A percentile compares a stretch with the other conserved stretches of the same genome.
Evolutionary conservation across 2,797 vertebrate species (phyloP).

Genomic region (Enteromius argenteus): DNA sequence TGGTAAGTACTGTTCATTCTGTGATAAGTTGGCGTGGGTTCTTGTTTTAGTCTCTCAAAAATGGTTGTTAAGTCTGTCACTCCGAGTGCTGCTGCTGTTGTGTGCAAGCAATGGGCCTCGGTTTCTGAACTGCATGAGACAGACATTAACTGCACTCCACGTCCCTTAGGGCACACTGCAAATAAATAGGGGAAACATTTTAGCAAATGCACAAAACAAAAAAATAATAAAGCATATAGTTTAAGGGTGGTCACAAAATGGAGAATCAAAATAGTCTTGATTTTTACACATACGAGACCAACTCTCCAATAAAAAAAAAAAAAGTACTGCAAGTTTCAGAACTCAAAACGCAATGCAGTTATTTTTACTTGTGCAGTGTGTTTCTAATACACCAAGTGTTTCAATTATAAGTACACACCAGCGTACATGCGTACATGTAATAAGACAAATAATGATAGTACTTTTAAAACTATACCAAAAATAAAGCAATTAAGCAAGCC

Average conservation of each 20-base stretch:
- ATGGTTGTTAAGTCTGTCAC: slow-evolving; percentile 40
- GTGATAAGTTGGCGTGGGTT: background rate
- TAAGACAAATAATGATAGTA: no score
- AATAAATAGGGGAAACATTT: background rate
- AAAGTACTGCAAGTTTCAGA: background rate
- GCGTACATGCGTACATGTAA: no score
- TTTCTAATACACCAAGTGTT: no score
- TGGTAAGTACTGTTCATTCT: slow-evolving; percentile 11
- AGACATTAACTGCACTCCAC: slow-evolving; percentile 19
- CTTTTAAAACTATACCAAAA: no score
- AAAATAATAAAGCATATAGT: background rate
- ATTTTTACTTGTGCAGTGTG: no score
- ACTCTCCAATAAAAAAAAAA: background rate
- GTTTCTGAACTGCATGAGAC: slow-evolving; percentile 27
- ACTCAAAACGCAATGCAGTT: background rate
- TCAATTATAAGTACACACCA: no score
- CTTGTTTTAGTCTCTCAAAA: slow-evolving; percentile 25
- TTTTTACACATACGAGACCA: background rate
- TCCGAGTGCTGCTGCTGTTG: background rate
- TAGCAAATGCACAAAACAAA: slow-evolving; percentile 15
- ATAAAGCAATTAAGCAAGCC: no score
- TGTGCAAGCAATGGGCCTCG: background rate
- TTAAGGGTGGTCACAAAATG: background rate
- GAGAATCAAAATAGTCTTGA: background rate
- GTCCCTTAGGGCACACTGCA: slow-evolving; percentile 4